Evolutionary conservation across 2,888 invertebrate species (phyloP).

Genomic region (Latrodectus elegans): DNA sequence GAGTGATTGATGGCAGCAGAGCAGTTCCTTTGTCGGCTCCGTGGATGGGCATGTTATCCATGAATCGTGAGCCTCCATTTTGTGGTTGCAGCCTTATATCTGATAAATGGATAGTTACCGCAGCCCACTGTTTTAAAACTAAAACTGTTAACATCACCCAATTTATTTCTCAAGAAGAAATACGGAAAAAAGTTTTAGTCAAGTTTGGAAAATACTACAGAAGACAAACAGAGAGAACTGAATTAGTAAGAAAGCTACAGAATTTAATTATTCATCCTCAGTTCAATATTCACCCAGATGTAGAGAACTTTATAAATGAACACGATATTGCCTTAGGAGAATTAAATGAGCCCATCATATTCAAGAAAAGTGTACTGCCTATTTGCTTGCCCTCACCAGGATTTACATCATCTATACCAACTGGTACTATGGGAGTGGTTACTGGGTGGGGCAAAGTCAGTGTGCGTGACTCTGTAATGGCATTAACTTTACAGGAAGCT

Average conservation of each 20-base stretch:
- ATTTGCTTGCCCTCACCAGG: constrained; percentile 67
- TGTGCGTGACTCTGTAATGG: constrained; percentile 64
- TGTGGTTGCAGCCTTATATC: constrained; percentile 71
- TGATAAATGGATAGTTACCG: constrained; percentile 71
- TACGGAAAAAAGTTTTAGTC: constrained; percentile 47
- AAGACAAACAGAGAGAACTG: constrained; percentile 63
- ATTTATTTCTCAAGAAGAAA: constrained; percentile 32
- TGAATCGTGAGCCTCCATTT: constrained; percentile 62
- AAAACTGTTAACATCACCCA: constrained; percentile 2
- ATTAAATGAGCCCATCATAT: constrained; percentile 59
- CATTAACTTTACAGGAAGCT: constrained; percentile 69
- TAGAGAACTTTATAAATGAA: constrained; percentile 59
- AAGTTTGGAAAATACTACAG: constrained; percentile 71
- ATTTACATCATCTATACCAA: constrained; percentile 40
- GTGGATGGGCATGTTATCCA: constrained; percentile 69
- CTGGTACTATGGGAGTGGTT: constrained; percentile 63
- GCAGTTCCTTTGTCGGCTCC: constrained; percentile 60
- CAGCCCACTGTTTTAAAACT: constrained; percentile 71
- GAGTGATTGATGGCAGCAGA: constrained; percentile 67
- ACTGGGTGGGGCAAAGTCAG: constrained; percentile 71
- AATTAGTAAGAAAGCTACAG: constrained; percentile 50
- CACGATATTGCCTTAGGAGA: constrained; percentile 71
- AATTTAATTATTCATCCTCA: constrained; percentile 54
- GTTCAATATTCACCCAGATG: constrained; percentile 30
- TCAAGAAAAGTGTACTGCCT: constrained; percentile 68